These are phyloP conservation scores for Athripsodes cinereus DNA, from an alignment of 2,888 invertebrate genomes.

Conservation along the genomic window DNA sequence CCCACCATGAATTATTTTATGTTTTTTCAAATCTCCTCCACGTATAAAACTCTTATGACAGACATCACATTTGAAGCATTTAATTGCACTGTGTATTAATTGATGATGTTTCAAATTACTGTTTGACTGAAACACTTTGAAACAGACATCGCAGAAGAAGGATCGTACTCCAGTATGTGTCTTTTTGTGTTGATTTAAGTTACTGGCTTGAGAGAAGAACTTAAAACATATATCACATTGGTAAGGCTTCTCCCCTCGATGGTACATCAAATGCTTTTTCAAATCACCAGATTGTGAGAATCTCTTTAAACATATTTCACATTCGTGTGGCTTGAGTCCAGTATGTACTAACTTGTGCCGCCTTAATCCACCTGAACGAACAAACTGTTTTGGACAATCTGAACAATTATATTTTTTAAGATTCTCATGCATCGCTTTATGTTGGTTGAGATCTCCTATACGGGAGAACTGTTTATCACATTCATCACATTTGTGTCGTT, in stretches of 20 bases:
- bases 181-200: not conserved
- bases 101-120: not conserved
- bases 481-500: not conserved
- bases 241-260: not conserved
- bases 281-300: not conserved
- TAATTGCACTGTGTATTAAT: not conserved
- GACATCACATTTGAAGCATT: not conserved
- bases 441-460: not conserved
- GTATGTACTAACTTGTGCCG: not conserved
- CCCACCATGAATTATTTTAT: not conserved
- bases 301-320: not conserved
- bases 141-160: not conserved
- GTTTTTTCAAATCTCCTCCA: not conserved
- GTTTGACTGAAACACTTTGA: not conserved
- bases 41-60: not conserved
- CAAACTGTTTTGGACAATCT: conserved; percentile 1
- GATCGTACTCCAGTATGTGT: not conserved
- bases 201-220: not conserved
- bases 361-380: not conserved
- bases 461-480: not conserved
- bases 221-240: not conserved
- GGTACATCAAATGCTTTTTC: not conserved
- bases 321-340: not conserved
- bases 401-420: not conserved
- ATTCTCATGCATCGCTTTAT: not conserved